Conservation (phyloP, 1,140 invertebrate species). For the Gonatopus flavifemur region DNA sequence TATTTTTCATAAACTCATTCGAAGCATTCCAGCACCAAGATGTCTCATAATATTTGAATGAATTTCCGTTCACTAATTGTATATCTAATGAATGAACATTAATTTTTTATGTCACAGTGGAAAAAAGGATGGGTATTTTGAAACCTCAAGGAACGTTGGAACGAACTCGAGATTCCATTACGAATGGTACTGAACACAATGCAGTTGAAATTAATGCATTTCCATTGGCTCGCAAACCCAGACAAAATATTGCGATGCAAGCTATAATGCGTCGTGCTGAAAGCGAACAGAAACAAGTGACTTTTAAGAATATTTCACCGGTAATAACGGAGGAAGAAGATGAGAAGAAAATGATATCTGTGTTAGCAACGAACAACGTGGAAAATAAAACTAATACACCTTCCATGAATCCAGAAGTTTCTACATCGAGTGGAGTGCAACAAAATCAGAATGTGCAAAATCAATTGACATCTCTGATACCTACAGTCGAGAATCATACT, state of each 20-base stretch:
- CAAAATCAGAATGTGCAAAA: constrained; percentile 17
- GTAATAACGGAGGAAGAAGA: constrained; percentile 34
- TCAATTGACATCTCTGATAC: constrained; percentile 16
- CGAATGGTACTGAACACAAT: constrained; percentile 23
- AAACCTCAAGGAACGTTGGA: constrained; percentile 71
- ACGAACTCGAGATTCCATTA: constrained; percentile 58
- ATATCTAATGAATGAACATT: not conserved
- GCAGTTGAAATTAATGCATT: constrained; percentile 45
- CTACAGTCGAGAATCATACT: constrained; percentile 12
- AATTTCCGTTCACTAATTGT: not conserved
- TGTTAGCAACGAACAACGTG: not conserved
- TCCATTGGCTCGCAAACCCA: constrained; percentile 44
- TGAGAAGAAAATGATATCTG: constrained; percentile 11
- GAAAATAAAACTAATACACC: constrained; percentile 8
- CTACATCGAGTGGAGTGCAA: constrained; percentile 7
- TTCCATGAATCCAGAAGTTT: constrained; percentile 6
- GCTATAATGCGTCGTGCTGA: constrained; percentile 64
- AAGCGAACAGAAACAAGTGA: constrained; percentile 50
- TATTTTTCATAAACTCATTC: no score
- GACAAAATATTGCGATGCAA: constrained; percentile 76
- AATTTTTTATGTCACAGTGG: constrained; percentile 27
- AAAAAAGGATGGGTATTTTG: constrained; percentile 68
- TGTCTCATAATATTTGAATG: constrained; percentile 1
- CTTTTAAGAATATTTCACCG: constrained; percentile 48
- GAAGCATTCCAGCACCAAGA: no score